Conservation (phyloP, 2,797 vertebrate species). For the Macrochelys suwanniensis region DNA sequence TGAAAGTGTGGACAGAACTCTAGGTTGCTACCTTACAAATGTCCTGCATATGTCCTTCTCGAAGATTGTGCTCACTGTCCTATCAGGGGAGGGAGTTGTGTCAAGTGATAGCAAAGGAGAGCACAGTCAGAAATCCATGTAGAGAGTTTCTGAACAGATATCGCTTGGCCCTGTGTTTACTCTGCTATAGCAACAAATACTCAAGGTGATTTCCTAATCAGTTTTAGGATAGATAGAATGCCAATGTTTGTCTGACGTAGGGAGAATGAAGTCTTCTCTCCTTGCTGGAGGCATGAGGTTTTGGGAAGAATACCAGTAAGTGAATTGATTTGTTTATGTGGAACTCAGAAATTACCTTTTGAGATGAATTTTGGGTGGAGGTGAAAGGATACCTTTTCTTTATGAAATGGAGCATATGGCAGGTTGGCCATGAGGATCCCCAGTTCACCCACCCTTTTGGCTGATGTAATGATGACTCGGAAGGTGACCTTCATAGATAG, state of each 20-base stretch:
- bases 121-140: background rate
- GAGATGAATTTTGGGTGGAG: background rate
- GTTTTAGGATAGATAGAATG: background rate
- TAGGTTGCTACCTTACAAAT: too few relatives aligned
- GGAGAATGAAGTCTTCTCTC: background rate
- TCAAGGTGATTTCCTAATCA: background rate
- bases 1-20: too few relatives aligned
- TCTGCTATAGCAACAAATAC: background rate
- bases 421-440: background rate
- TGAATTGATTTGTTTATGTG: background rate
- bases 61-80: background rate
- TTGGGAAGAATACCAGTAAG: background rate
- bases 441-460: background rate
- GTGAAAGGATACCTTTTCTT: background rate
- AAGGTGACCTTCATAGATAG: background rate
- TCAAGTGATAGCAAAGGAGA: background rate
- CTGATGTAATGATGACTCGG: background rate
- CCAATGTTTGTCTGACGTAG: background rate
- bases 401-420: background rate
- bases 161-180: background rate
- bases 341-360: background rate
- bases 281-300: background rate
- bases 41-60: too few relatives aligned
- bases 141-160: background rate
- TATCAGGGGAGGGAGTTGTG: background rate